Percentiles rank a stretch among this genome's conserved stretches.
Conservation (phyloP, 2,113 vertebrate genomes). For the Megaceryle torquata region DNA sequence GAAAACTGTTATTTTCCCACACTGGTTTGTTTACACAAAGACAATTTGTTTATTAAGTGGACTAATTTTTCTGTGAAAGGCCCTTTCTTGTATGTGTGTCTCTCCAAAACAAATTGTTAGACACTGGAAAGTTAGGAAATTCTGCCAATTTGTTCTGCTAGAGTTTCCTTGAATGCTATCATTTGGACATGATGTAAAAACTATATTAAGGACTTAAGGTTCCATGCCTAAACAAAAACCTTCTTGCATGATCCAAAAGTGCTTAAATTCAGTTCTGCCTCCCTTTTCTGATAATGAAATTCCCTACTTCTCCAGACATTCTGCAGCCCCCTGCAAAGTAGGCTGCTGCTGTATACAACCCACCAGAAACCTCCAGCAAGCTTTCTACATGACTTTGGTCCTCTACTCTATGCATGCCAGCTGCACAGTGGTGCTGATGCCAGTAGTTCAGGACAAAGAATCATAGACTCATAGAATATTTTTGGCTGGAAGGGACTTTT, state of each 20-base stretch:
- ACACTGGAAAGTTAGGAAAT: neutral
- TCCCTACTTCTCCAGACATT: neutral
- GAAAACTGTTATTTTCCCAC: neutral
- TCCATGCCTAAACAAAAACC: neutral
- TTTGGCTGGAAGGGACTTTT: neutral
- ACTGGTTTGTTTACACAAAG: neutral
- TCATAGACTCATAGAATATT: neutral
- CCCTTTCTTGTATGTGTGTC: neutral
- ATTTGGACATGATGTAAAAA: neutral
- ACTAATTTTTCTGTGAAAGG: neutral
- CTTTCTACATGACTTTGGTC: neutral
- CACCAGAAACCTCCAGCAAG: neutral
- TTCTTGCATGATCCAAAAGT: neutral
- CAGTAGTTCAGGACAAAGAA: neutral
- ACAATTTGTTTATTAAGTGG: neutral
- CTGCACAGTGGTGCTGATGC: no score
- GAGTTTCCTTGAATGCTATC: neutral
- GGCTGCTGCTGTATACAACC: fast-evolving
- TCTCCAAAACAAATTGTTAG: neutral
- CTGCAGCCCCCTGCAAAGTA: neutral
- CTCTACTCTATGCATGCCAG: fast-evolving
- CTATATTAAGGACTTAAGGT: neutral
- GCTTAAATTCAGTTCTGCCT: neutral
- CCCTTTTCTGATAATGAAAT: neutral
- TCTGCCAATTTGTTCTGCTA: neutral